Conservation (phyloP, 2,797 vertebrate genomes). For the Eulemur rubriventer region DNA sequence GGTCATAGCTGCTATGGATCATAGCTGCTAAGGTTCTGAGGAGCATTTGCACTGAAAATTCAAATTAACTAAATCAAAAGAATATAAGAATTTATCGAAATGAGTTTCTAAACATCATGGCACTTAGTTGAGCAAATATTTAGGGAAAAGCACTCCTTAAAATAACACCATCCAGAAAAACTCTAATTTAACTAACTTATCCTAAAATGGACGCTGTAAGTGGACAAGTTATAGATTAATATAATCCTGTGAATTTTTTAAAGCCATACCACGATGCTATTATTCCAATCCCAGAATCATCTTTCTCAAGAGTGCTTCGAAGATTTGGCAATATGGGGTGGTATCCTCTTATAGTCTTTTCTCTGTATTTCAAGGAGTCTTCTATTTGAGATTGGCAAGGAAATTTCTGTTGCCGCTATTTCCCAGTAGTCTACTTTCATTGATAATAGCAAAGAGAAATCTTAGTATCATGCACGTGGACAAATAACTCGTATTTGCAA, state of each 20-base stretch:
- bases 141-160: background rate
- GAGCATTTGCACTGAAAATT: background rate
- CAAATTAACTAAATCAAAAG: constrained; percentile 34
- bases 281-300: background rate
- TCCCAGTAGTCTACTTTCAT: background rate
- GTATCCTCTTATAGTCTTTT: background rate
- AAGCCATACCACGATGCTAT: background rate
- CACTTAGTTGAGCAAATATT: background rate
- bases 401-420: background rate
- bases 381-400: background rate
- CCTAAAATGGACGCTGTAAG: background rate
- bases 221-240: background rate
- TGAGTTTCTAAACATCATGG: background rate
- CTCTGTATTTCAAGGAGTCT: background rate
- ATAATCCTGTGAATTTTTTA: constrained; percentile 29
- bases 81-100: background rate
- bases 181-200: constrained; percentile 8
- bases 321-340: background rate
- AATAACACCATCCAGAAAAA: background rate
- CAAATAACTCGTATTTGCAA: background rate
- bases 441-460: background rate
- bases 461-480: background rate
- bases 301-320: background rate
- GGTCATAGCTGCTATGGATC: background rate
- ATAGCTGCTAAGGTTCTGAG: background rate